Percentiles rank a stretch among this genome's conserved stretches.
These are phyloP conservation scores for Drosophila pseudotalamancana DNA, from an alignment of 2,888 invertebrate genomes.

Conservation along the genomic window DNA sequence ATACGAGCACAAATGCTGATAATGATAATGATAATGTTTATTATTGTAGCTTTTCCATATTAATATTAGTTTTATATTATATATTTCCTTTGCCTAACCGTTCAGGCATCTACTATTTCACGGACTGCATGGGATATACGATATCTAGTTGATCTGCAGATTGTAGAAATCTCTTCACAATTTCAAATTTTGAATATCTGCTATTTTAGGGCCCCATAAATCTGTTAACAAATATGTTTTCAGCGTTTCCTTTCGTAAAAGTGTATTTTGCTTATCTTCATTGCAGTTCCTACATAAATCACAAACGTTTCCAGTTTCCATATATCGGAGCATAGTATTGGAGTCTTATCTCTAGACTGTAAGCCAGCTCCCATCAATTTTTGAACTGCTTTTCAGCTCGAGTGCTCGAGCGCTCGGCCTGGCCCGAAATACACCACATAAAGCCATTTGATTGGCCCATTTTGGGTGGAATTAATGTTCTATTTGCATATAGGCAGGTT, in stretches of 20 bases:
- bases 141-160: not conserved
- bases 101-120: not conserved
- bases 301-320: conserved; percentile 1
- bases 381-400: not conserved
- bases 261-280: not conserved
- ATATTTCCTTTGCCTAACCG: too few species aligned
- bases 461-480: conserved; percentile 37
- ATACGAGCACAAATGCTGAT: too few species aligned
- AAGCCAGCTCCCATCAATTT: not conserved
- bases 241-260: not conserved
- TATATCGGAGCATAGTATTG: conserved; percentile 8
- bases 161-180: not conserved
- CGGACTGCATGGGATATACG: not conserved
- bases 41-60: too few species aligned
- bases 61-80: too few species aligned
- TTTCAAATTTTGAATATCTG: too few species aligned
- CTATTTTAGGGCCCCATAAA: conserved; percentile 1
- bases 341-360: conserved; percentile 13
- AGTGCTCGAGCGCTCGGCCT: not conserved
- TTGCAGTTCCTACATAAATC: conserved; percentile 7
- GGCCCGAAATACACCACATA: conserved; percentile 14
- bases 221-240: conserved; percentile 1
- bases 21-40: too few species aligned
- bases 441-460: conserved; percentile 32
- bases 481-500: conserved; percentile 21